Evolutionary conservation across 2,797 vertebrate species (phyloP), one percentile per base, ranked within the genome.

Genomic region (Sylvia borin): DNA sequence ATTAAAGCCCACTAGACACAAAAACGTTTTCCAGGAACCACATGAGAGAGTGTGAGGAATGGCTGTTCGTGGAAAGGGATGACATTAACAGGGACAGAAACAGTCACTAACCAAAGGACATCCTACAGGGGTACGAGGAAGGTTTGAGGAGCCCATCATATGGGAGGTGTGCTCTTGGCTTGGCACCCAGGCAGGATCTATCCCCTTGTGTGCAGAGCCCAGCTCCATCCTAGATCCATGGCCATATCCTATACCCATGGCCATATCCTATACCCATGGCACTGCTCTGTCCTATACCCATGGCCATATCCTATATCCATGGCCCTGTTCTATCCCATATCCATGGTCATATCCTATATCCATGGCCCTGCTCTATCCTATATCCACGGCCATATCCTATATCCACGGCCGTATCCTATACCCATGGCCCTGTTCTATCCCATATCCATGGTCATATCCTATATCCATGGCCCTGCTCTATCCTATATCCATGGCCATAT

Each of bases 211-310:
- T 50, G 42, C 53, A 65, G 74, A 13, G 45, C 27, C 19, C 57
- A 19, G 73, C 26, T 66, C 31, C 3, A 2, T 8, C 25, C 31
- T 5, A 5, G 4, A 43, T 7, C 45, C 54, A 32, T 1, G 4
- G n/a, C 31, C 8, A 4, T 3, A 2, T 5, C 43, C 15, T 2
- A 32, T 7, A 11, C 4, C 38, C 0, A 4, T 7, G 31, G 29
- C 50, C 21, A 2, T 24, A 13, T 13, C 47, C 47, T 24, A 25
- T 47, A 34, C 5, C 38, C 0, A 3, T 22, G 54, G 9, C 71
- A 34, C 1, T 2, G 12, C 16, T n/a, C 14, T 3, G 7, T 9
- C 26, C 65, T 8, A 29, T 12, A 48, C 7, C 45, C 65, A 66
- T 2, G 7, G 13, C n/a, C 7, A 4, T 22, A 32, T 16, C 31